These are phyloP conservation scores for Zophobas morio DNA, from an alignment of 1,140 invertebrate species.

Conservation along the genomic window DNA sequence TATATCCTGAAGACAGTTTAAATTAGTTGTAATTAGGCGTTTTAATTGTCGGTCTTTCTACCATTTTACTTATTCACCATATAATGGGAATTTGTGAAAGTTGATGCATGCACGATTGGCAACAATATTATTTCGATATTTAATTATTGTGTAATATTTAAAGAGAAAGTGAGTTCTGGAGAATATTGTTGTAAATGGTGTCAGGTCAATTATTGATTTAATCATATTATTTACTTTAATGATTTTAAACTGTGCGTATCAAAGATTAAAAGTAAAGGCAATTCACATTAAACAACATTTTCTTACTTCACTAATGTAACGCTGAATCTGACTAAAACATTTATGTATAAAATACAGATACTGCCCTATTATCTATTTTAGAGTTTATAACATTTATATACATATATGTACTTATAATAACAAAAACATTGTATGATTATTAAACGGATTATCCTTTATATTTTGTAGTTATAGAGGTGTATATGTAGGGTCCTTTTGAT, in stretches of 20 bases:
- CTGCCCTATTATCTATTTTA: no score
- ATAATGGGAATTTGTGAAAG: conserved; percentile 32
- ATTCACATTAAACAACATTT: background rate
- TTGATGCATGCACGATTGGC: conserved; percentile 33
- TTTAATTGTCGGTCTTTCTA: background rate
- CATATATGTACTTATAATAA: conserved; percentile 1
- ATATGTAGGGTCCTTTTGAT: no score
- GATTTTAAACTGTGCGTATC: background rate
- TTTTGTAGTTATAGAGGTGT: background rate
- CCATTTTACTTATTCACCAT: background rate
- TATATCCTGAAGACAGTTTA: background rate
- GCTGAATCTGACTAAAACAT: no score
- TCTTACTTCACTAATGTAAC: background rate
- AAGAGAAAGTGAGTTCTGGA: conserved; percentile 22
- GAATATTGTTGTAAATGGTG: conserved; percentile 9
- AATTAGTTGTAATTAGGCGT: no score
- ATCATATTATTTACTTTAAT: background rate
- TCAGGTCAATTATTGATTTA: background rate
- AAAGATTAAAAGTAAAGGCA: no score
- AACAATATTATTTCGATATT: conserved; percentile 42
- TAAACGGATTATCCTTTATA: background rate
- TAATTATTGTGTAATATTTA: conserved; percentile 39
- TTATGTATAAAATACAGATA: no score
- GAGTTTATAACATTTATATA: background rate
- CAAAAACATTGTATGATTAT: background rate